phyloP scores from a whole-genome alignment of 2,888 invertebrate genomes.

The Notodonta dromedarius region DNA sequence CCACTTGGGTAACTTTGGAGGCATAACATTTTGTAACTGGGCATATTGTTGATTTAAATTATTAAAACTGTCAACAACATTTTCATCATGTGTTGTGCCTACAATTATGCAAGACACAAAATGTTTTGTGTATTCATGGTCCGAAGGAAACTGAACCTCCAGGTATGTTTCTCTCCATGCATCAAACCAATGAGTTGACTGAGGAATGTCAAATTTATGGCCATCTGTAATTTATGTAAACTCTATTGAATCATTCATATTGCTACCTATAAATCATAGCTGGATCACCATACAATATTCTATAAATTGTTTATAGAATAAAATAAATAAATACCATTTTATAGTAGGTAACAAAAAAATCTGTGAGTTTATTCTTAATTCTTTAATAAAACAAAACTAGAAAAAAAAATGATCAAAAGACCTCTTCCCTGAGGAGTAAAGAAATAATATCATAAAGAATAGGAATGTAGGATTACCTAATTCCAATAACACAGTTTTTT shows the following conservation, averaged over 20 bases:
- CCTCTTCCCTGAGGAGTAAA: too few species aligned
- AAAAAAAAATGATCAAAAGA: neutral
- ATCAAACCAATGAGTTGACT: conserved; percentile 96
- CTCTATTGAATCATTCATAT: neutral
- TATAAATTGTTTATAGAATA: too few species aligned
- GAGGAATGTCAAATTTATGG: conserved; percentile 88
- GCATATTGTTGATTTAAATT: conserved; percentile 91
- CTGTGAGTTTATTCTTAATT: too few species aligned
- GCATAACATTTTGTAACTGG: conserved; percentile 89
- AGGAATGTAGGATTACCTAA: conserved; percentile 70
- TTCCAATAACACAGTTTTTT: conserved; percentile 80
- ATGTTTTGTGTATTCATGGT: conserved; percentile 98
- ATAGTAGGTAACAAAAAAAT: too few species aligned
- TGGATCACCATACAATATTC: neutral
- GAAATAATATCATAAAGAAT: neutral
- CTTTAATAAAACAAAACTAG: neutral
- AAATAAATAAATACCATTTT: too few species aligned
- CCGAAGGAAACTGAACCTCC: conserved; percentile 93
- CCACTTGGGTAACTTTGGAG: conserved; percentile 93
- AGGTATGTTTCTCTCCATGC: conserved; percentile 97
- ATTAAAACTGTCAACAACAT: conserved; percentile 92
- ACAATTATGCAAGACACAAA: conserved; percentile 93
- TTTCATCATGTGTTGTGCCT: conserved; percentile 88
- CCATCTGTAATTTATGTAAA: conserved; percentile 59
- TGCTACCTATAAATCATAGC: neutral